Evolutionary conservation across 2,888 invertebrate species (phyloP), one percentile per base, ranked within the genome.

Genomic region (Zhuqinia jingwanae): DNA sequence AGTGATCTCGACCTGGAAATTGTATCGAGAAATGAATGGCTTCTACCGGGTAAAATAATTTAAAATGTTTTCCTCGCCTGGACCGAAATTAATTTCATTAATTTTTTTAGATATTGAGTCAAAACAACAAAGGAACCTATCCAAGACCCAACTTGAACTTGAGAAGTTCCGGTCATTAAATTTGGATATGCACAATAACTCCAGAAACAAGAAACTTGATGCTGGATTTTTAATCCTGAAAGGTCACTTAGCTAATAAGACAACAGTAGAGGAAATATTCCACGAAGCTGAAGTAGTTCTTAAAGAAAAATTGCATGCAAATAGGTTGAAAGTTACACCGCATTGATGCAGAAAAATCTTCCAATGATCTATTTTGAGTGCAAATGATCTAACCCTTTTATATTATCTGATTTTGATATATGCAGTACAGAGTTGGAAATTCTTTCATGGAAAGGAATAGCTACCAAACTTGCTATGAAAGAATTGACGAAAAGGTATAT

Each of bases 31-130:
- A 60, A 58, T 15, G 22, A 68, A 15, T 87, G 86, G 86, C 79
- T 73, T 11, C 22, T 87, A 17, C 70, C 75, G 27, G 86, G 86
- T 87, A 81, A 22, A 5, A 1, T 22, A 10, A 22, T 27, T 17
- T 50, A 20, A 17, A 30, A 36, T 63, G 0, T 60, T 22, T 13
- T 65, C 13, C 22, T 25, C 22, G 20, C 58, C 45, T 45, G 27
- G 8, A 25, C 73, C 15, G 1, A 58, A 58, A 10, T 30, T 25
- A 8, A 70, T 11, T 56, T 6, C 10, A 17, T 36, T 5, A 13
- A n/a, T 13, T 25, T 17, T 50, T 53, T 53, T 45, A 85, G 85
- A 85, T 73, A 15, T 81, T 22, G 53, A 76, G 53, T 81, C 81
- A 36, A 47, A 36, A 65, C n/a, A n/a, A n/a, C 20, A n/a, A 2